Conservation (phyloP, 1,140 invertebrate species). For the Cherax quadricarinatus region DNA sequence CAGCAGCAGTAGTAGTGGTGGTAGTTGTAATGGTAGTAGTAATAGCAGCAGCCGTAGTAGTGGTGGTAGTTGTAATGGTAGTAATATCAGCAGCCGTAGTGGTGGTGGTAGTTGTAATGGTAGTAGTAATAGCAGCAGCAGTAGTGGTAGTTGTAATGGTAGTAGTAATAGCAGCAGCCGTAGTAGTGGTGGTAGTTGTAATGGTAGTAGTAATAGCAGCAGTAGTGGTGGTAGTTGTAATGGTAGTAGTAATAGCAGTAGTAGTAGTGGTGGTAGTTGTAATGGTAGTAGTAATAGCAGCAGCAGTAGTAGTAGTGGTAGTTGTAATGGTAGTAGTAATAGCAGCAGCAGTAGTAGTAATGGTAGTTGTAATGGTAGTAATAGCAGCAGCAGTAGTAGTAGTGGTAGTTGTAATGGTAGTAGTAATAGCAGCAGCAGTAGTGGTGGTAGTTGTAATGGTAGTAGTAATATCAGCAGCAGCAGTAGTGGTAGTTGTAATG, state of each 20-base stretch:
- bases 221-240: slow-evolving; percentile 26
- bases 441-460: not conserved
- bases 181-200: slow-evolving; percentile 8
- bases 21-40: not conserved
- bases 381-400: not conserved
- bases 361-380: too few species aligned
- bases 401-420: not conserved
- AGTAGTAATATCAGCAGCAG: not conserved
- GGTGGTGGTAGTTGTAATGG: not conserved
- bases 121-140: too few species aligned
- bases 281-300: not conserved
- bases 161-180: slow-evolving; percentile 16
- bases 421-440: not conserved
- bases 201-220: slow-evolving; percentile 12
- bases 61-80: slow-evolving; percentile 11
- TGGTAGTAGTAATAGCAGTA: not conserved
- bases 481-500: not conserved
- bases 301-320: not conserved
- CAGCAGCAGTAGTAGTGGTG: not conserved
- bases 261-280: not conserved
- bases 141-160: not conserved
- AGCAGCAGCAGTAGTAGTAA: not conserved
- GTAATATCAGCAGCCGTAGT: slow-evolving; percentile 10
- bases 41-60: not conserved
- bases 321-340: too few species aligned